phyloP scores from a whole-genome alignment of 2,797 vertebrate genomes.

The Spinus olivaceus region DNA sequence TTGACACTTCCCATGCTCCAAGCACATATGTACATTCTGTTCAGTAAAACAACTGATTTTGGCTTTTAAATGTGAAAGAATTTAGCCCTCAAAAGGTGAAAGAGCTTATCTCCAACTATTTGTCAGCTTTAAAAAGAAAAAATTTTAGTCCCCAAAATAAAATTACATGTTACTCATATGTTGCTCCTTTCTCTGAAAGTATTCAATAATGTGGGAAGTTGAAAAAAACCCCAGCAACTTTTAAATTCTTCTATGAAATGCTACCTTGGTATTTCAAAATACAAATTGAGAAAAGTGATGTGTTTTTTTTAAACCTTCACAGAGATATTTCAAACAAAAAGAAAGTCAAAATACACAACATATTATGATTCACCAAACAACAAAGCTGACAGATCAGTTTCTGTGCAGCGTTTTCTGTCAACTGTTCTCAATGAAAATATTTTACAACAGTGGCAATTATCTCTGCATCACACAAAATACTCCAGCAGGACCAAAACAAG shows the following conservation, averaged over 20 bases:
- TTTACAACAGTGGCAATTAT: conserved; percentile 49
- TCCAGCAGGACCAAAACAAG: conserved; percentile 41
- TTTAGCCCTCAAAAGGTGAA: neutral
- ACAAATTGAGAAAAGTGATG: neutral
- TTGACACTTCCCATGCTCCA: neutral
- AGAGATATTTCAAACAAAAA: neutral
- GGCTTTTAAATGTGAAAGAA: neutral
- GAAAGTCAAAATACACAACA: neutral
- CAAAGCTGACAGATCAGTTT: conserved; percentile 46
- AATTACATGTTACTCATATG: neutral
- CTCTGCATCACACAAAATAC: conserved; percentile 17
- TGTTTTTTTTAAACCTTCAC: neutral
- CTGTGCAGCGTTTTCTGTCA: conserved; percentile 33
- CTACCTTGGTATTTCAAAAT: neutral
- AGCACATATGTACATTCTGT: neutral
- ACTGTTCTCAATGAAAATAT: conserved; percentile 46
- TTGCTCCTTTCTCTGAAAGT: neutral
- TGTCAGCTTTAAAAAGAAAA: neutral
- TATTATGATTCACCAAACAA: conserved; percentile 34
- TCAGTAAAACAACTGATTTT: neutral
- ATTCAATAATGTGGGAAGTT: neutral
- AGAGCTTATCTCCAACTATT: neutral
- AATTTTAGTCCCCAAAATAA: neutral
- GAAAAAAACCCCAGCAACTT: neutral
- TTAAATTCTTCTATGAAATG: neutral